phyloP scores from a whole-genome alignment of 2,888 invertebrate species.

The Hirtodrosophila histrioides region DNA sequence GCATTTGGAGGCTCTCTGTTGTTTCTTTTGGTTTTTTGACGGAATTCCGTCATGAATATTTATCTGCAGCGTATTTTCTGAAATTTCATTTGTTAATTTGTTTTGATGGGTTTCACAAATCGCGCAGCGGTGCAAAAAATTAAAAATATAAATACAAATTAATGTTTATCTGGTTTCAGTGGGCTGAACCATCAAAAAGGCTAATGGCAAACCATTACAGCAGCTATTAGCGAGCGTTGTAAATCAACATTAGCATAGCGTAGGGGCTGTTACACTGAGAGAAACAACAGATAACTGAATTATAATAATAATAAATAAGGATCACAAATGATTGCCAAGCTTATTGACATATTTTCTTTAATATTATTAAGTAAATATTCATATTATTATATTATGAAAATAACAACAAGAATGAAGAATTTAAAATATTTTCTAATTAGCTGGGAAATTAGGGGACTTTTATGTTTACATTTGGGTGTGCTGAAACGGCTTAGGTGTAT shows the following conservation, averaged over 20 bases:
- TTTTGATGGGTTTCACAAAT: slow-evolving; percentile 52
- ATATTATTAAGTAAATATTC: too few species aligned
- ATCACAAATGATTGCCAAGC: too few species aligned
- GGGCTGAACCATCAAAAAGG: slow-evolving; percentile 34
- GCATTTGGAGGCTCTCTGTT: slow-evolving; percentile 11
- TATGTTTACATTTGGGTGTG: too few species aligned
- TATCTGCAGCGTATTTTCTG: slow-evolving; percentile 27
- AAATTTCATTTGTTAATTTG: slow-evolving; percentile 53
- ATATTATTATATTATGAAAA: too few species aligned
- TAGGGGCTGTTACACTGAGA: slow-evolving; percentile 4
- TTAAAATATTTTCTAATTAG: too few species aligned
- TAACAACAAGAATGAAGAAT: too few species aligned
- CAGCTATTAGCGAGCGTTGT: slow-evolving; percentile 43
- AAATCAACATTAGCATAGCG: slow-evolving; percentile 54
- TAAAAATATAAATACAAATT: slow-evolving; percentile 27
- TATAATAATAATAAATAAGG: too few species aligned
- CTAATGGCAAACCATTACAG: slow-evolving; percentile 46
- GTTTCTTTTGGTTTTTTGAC: slow-evolving; percentile 24
- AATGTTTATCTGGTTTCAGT: slow-evolving; percentile 55
- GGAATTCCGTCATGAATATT: slow-evolving; percentile 65
- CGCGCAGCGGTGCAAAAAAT: slow-evolving; percentile 35
- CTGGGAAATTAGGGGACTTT: too few species aligned
- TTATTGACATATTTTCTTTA: too few species aligned
- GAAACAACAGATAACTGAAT: not conserved
- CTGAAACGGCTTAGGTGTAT: too few species aligned